phyloP scores from a whole-genome alignment of 1,140 invertebrate genomes.

The Parapsyche elsis region DNA sequence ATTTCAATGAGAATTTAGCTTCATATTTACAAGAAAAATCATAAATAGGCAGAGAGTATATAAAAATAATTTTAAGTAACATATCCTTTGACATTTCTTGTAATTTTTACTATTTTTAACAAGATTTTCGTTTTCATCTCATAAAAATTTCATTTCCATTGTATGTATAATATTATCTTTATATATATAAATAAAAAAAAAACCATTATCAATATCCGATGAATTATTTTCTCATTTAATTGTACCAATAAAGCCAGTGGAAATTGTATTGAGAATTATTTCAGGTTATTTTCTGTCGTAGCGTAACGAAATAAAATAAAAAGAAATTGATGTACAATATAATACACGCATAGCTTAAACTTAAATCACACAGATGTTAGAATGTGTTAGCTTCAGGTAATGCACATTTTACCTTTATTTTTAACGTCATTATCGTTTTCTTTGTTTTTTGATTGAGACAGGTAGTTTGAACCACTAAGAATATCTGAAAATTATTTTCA shows the following conservation, averaged over 20 bases:
- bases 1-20: no score
- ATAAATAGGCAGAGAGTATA: slow-evolving; percentile 33
- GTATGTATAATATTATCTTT: no score
- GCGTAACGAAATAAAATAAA: slow-evolving; percentile 3
- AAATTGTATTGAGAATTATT: no score
- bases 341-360: neutral
- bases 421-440: slow-evolving; percentile 84
- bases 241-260: no score
- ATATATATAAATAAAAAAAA: no score
- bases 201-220: no score
- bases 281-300: no score
- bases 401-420: slow-evolving; percentile 75
- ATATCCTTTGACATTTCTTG: slow-evolving; percentile 23
- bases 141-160: no score
- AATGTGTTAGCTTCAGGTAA: slow-evolving; percentile 31
- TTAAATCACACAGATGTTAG: slow-evolving; percentile 33
- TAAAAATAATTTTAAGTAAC: neutral
- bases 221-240: no score
- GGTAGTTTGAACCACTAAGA: slow-evolving; percentile 81
- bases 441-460: slow-evolving; percentile 77
- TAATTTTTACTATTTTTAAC: neutral
- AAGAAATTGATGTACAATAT: neutral
- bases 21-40: slow-evolving; percentile 17
- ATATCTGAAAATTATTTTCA: slow-evolving; percentile 77
- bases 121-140: no score